phyloP scores from a whole-genome alignment of 2,888 invertebrate genomes.

The Cybosia mesomella region DNA sequence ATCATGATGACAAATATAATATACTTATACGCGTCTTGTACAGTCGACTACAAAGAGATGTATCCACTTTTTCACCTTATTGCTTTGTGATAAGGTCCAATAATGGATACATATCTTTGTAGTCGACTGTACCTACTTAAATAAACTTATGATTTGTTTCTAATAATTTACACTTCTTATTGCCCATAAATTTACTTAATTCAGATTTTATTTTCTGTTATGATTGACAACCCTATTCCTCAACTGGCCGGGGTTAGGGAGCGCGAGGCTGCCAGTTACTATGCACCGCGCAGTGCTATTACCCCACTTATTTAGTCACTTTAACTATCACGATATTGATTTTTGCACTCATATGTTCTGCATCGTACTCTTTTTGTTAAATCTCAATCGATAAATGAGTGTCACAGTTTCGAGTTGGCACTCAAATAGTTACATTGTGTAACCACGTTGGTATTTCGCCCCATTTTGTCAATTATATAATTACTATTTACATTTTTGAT shows the following conservation, averaged over 20 bases:
- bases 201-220: background rate
- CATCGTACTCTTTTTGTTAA: slow-evolving; percentile 28
- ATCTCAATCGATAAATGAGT: slow-evolving; percentile 35
- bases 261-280: slow-evolving; percentile 61
- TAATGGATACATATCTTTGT: no score
- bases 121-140: background rate
- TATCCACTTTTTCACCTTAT: no score
- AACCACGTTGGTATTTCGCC: background rate
- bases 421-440: no score
- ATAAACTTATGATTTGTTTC: background rate
- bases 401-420: background rate
- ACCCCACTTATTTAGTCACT: slow-evolving; percentile 81
- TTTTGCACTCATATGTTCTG: slow-evolving; percentile 71
- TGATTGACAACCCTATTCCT: slow-evolving; percentile 54
- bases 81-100: no score
- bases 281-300: slow-evolving; percentile 73
- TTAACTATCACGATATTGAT: slow-evolving; percentile 80
- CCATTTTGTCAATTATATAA: no score
- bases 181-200: background rate
- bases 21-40: background rate
- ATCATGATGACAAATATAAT: background rate
- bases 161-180: background rate
- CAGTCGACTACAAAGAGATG: no score
- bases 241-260: slow-evolving; percentile 55
- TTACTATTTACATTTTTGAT: no score